Conservation (phyloP, 2,113 vertebrate species). For the Pseudois nayaur region DNA sequence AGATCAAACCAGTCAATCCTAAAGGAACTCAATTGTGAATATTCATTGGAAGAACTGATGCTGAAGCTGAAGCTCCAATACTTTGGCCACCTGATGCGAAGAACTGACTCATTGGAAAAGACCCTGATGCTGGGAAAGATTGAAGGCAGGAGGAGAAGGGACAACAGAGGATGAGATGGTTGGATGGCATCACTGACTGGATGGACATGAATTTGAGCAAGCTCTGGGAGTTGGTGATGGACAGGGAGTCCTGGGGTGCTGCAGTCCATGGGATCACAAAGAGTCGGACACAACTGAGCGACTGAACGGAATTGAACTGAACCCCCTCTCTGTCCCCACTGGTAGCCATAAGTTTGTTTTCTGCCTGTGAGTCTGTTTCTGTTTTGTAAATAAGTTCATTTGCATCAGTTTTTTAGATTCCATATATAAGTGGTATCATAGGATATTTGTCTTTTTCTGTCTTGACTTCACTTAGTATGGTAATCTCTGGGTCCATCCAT, state of each 20-base stretch:
- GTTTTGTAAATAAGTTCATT: neutral
- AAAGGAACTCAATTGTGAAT: fast-evolving
- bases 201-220: neutral
- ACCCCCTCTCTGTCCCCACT: neutral
- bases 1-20: neutral
- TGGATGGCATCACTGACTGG: neutral
- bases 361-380: neutral
- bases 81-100: neutral
- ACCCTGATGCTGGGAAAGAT: neutral
- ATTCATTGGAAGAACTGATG: neutral
- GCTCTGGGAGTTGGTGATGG: neutral
- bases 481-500: neutral
- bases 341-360: neutral
- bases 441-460: neutral
- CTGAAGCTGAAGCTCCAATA: neutral
- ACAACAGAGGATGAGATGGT: neutral
- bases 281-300: neutral
- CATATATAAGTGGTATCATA: neutral
- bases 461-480: neutral
- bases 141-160: neutral
- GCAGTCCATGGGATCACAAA: neutral
- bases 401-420: neutral
- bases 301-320: neutral
- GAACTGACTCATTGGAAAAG: neutral
- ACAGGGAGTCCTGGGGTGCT: neutral